Percentiles rank a stretch among this genome's conserved stretches.
Conservation (phyloP, 2,888 invertebrate species). For the Limnephilus auricula region DNA sequence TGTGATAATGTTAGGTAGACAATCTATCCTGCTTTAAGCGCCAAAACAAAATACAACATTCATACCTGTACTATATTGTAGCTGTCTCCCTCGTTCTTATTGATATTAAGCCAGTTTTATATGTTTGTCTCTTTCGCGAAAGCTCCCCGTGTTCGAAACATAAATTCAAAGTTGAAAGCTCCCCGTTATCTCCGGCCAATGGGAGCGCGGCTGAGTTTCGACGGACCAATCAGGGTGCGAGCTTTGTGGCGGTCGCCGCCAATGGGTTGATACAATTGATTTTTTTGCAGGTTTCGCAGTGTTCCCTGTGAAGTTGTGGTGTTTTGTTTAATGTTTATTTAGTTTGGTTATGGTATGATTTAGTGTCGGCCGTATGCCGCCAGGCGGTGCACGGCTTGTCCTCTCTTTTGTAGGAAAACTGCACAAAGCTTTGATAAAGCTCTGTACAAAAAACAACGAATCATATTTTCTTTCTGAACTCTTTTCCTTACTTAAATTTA, state of each 20-base stretch:
- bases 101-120: background rate
- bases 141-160: constrained; percentile 71
- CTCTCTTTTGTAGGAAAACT: background rate
- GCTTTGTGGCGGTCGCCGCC: constrained; percentile 65
- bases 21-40: constrained; percentile 63
- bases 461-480: background rate
- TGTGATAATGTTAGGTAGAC: constrained; percentile 31
- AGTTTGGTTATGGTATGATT: constrained; percentile 62
- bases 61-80: constrained; percentile 43
- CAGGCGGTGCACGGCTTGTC: constrained; percentile 35
- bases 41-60: constrained; percentile 62
- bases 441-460: background rate
- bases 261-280: constrained; percentile 64
- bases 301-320: constrained; percentile 49
- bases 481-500: background rate
- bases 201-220: constrained; percentile 72
- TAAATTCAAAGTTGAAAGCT: constrained; percentile 71
- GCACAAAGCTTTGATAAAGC: constrained; percentile 44
- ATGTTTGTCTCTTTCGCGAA: constrained; percentile 49
- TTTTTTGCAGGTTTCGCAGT: constrained; percentile 59
- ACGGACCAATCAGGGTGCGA: constrained; percentile 77
- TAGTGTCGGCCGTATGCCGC: constrained; percentile 57
- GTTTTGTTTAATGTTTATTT: constrained; percentile 62
- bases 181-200: constrained; percentile 78
- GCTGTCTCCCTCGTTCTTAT: constrained; percentile 52